Conservation (phyloP, 2,888 invertebrate species). For the Mythimna albipuncta region DNA sequence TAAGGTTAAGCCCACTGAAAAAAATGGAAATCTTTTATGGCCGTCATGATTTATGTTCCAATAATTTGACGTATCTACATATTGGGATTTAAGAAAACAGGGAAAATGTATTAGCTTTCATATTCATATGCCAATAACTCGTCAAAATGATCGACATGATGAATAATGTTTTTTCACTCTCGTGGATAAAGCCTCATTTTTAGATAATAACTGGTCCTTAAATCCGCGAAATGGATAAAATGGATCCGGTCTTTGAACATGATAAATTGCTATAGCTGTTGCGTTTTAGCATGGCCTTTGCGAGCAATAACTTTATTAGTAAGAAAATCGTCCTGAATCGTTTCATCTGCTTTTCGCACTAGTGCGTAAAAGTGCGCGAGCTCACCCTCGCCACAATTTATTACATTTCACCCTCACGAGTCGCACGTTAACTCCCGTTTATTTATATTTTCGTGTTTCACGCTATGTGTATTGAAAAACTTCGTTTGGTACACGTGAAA, state of each 20-base stretch:
- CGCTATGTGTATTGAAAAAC: too few relatives aligned
- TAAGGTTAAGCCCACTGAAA: background rate
- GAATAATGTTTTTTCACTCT: slow-evolving; percentile 58
- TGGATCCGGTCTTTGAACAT: slow-evolving; percentile 19
- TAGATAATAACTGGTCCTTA: slow-evolving; percentile 39
- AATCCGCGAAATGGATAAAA: slow-evolving; percentile 35
- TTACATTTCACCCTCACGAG: too few relatives aligned
- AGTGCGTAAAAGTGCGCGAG: too few relatives aligned
- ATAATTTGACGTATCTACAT: slow-evolving; percentile 37
- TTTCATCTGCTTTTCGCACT: too few relatives aligned
- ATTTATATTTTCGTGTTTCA: too few relatives aligned
- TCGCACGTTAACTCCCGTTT: too few relatives aligned
- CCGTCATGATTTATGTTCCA: slow-evolving; percentile 38
- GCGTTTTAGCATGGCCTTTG: too few relatives aligned
- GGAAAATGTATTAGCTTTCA: slow-evolving; percentile 53
- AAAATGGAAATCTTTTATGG: background rate
- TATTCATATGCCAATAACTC: slow-evolving; percentile 43
- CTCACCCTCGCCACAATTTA: too few relatives aligned
- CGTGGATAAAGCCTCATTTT: slow-evolving; percentile 33
- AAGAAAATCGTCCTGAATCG: too few relatives aligned
- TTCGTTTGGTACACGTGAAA: too few relatives aligned
- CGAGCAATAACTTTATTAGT: too few relatives aligned
- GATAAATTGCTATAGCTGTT: slow-evolving; percentile 48
- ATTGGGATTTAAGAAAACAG: slow-evolving; percentile 29
- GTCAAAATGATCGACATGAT: slow-evolving; percentile 60